Percentiles rank a stretch among this genome's conserved stretches.
Evolutionary conservation across 92 coral and sea anemone genomes (phyloP).

Genomic region (Nematostella vectensis): DNA sequence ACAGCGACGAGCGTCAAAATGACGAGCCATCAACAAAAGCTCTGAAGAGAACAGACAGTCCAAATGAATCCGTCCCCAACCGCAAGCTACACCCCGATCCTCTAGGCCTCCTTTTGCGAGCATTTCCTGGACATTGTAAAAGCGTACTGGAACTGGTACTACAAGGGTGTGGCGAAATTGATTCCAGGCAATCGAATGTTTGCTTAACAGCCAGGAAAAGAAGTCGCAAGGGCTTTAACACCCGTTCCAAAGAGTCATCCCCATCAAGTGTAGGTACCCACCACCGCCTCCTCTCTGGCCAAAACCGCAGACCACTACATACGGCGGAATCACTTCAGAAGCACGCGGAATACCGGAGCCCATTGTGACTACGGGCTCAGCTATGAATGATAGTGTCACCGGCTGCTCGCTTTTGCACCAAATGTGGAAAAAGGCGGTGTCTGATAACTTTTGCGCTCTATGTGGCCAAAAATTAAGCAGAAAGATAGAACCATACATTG

Average conservation of each 20-base stretch:
- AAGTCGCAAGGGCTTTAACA: conserved; percentile 62
- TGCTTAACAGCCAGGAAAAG: conserved; percentile 74
- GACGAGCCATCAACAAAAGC: conserved; percentile 47
- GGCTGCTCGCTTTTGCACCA: conserved; percentile 63
- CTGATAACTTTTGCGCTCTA: conserved; percentile 83
- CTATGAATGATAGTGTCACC: conserved; percentile 33
- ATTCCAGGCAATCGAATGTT: conserved; percentile 93
- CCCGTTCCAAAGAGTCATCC: conserved; percentile 59
- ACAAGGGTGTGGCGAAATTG: conserved; percentile 95
- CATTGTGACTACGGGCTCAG: conserved; percentile 16
- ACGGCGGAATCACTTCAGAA: conserved; percentile 62
- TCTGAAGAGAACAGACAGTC: conserved; percentile 58
- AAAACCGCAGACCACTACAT: conserved; percentile 55
- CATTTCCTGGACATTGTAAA: conserved; percentile 92
- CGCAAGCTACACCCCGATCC: conserved; percentile 86
- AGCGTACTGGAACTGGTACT: conserved; percentile 86
- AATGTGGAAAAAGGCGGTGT: conserved; percentile 74
- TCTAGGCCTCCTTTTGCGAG: conserved; percentile 68
- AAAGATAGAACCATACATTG: too few relatives aligned
- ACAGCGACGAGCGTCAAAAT: conserved; percentile 40
- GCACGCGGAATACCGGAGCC: conserved; percentile 43
- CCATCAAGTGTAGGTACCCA: conserved; percentile 61
- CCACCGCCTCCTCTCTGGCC: conserved; percentile 75
- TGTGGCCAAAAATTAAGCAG: conserved; percentile 78
- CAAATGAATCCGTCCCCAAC: conserved; percentile 34